Percentiles rank a stretch among this genome's conserved stretches.
Evolutionary conservation across 2,888 invertebrate species (phyloP).

Genomic region (Stictocephala bisonia): DNA sequence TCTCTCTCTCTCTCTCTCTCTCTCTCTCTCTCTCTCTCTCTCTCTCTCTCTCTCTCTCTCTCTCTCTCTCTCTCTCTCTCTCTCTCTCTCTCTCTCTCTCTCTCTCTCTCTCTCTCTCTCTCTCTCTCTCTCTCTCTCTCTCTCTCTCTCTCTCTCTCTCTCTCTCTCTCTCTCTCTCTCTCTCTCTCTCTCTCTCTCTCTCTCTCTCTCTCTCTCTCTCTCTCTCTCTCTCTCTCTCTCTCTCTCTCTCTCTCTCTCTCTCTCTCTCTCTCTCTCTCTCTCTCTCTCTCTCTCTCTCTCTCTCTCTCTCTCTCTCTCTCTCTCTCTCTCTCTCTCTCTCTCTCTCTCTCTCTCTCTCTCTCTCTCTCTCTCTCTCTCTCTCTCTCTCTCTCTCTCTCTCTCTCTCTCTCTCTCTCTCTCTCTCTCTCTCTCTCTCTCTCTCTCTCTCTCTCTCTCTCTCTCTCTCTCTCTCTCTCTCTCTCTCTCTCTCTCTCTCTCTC

Average conservation of each 20-base stretch:
- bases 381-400: conserved; percentile 12
- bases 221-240: conserved; percentile 13
- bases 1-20: too few relatives aligned
- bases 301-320: conserved; percentile 31
- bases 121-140: too few relatives aligned
- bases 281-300: neutral
- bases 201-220: too few relatives aligned
- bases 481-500: conserved; percentile 4
- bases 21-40: too few relatives aligned
- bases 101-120: too few relatives aligned
- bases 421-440: conserved; percentile 36
- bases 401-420: conserved; percentile 46
- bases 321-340: conserved; percentile 35
- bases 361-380: conserved; percentile 15
- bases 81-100: too few relatives aligned
- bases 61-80: too few relatives aligned
- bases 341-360: conserved; percentile 18
- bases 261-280: neutral
- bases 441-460: conserved; percentile 17
- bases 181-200: too few relatives aligned
- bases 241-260: neutral
- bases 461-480: conserved; percentile 6
- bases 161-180: too few relatives aligned
- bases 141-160: too few relatives aligned
- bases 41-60: too few relatives aligned